These are phyloP conservation scores for Muscina levida DNA, from an alignment of 2,888 invertebrate species.

Conservation along the genomic window DNA sequence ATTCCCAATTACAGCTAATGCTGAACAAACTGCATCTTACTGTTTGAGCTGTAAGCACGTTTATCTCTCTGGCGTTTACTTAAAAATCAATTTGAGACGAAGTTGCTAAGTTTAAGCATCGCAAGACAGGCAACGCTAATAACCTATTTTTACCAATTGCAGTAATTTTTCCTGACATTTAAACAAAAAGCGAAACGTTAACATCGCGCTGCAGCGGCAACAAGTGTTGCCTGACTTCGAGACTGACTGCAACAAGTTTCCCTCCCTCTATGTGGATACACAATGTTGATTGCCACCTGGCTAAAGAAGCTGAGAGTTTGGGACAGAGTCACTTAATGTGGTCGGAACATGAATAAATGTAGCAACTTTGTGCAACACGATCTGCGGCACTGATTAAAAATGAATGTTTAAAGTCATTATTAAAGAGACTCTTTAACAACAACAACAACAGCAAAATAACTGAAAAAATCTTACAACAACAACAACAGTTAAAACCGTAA, in stretches of 20 bases:
- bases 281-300: not conserved
- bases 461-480: too few relatives aligned
- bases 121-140: slow-evolving; percentile 22
- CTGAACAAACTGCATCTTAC: not conserved
- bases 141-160: slow-evolving; percentile 60
- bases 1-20: not conserved
- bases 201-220: not conserved
- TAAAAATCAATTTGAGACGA: slow-evolving; percentile 34
- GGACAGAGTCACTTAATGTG: slow-evolving; percentile 1
- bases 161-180: slow-evolving; percentile 64
- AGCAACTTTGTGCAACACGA: slow-evolving; percentile 63
- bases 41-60: slow-evolving; percentile 11
- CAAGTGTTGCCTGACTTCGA: too few relatives aligned
- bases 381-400: slow-evolving; percentile 57
- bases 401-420: slow-evolving; percentile 38
- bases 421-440: slow-evolving; percentile 34
- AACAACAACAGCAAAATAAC: too few relatives aligned
- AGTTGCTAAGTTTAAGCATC: slow-evolving; percentile 21
- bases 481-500: slow-evolving; percentile 29
- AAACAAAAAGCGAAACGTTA: not conserved
- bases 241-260: slow-evolving; percentile 13
- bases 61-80: slow-evolving; percentile 28
- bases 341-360: slow-evolving; percentile 62
- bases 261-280: not conserved
- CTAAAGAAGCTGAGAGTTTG: not conserved